Conservation (phyloP, 2,113 vertebrate species). For the Myrmophylax atrothorax region DNA sequence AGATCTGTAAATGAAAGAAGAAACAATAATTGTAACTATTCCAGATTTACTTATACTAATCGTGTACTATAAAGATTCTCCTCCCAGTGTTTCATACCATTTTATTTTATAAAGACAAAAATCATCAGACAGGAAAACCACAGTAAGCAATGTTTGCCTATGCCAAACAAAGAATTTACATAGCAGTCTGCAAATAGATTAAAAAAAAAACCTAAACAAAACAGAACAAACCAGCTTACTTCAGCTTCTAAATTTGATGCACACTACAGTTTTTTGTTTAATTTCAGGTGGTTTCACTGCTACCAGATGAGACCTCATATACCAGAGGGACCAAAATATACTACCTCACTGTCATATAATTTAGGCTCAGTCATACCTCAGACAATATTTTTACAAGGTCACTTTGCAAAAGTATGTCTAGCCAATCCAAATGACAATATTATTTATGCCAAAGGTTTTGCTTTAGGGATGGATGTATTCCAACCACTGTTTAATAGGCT, state of each 20-base stretch:
- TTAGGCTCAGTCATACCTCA: constrained; percentile 79
- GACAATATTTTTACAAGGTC: constrained; percentile 83
- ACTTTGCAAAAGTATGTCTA: constrained; percentile 80
- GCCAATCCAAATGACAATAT: constrained; percentile 81
- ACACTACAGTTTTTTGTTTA: neutral
- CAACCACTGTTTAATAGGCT: constrained; percentile 78
- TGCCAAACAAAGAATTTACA: constrained; percentile 22
- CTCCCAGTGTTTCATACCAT: constrained; percentile 4
- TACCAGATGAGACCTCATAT: constrained; percentile 71
- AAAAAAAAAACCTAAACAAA: neutral
- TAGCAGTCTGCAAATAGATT: neutral
- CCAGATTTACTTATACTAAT: neutral
- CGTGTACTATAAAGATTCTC: neutral
- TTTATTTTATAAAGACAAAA: constrained; percentile 30
- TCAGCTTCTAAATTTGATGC: constrained; percentile 45
- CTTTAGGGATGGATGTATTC: constrained; percentile 75
- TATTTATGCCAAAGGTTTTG: constrained; percentile 81
- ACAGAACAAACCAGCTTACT: neutral
- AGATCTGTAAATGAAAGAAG: neutral
- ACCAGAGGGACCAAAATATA: constrained; percentile 65
- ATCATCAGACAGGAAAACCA: constrained; percentile 32
- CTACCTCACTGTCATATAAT: constrained; percentile 78
- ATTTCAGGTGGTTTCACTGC: constrained; percentile 63
- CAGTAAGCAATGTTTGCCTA: constrained; percentile 1
- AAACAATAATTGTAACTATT: neutral